A percentile compares a stretch with the other conserved stretches of the same genome.
These are phyloP conservation scores for Ambastaia sidthimunki DNA, from an alignment of 2,797 vertebrate species.

Conservation along the genomic window DNA sequence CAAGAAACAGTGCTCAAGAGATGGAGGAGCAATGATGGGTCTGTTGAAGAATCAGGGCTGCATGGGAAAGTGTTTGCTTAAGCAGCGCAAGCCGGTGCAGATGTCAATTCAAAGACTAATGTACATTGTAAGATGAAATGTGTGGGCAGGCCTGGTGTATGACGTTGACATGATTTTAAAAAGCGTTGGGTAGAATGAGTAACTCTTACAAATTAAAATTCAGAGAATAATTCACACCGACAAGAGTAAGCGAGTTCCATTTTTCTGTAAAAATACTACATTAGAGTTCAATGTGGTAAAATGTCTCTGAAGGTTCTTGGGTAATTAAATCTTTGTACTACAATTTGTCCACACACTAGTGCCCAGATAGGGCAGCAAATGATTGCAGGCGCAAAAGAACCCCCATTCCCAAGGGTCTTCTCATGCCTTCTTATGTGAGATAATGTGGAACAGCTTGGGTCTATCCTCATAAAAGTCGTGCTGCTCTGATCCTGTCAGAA, in stretches of 20 bases:
- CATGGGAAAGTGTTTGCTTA: constrained; percentile 44
- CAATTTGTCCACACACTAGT: constrained; percentile 26
- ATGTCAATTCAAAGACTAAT: constrained; percentile 45
- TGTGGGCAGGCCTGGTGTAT: not conserved
- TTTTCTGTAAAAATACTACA: not conserved
- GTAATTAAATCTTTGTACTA: constrained; percentile 30
- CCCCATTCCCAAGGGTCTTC: constrained; percentile 52
- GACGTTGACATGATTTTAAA: not conserved
- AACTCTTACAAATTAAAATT: not conserved
- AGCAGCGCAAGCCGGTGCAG: constrained; percentile 14
- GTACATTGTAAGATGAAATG: constrained; percentile 16
- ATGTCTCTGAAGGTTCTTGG: constrained; percentile 13
- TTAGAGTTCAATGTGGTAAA: constrained; percentile 1
- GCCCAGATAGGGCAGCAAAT: constrained; percentile 29
- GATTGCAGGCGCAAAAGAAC: constrained; percentile 44
- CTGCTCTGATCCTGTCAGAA: constrained; percentile 67
- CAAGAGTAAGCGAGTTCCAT: not conserved
- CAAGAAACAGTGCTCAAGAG: constrained; percentile 66
- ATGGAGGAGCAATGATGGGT: constrained; percentile 60
- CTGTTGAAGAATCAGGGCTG: constrained; percentile 54
- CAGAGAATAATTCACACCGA: not conserved
- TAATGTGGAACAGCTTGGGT: constrained; percentile 63
- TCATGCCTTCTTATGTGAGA: constrained; percentile 60
- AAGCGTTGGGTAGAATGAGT: not conserved
- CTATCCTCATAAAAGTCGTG: constrained; percentile 60